phyloP scores from a whole-genome alignment of 2,113 vertebrate species.

The Mesocricetus auratus region DNA sequence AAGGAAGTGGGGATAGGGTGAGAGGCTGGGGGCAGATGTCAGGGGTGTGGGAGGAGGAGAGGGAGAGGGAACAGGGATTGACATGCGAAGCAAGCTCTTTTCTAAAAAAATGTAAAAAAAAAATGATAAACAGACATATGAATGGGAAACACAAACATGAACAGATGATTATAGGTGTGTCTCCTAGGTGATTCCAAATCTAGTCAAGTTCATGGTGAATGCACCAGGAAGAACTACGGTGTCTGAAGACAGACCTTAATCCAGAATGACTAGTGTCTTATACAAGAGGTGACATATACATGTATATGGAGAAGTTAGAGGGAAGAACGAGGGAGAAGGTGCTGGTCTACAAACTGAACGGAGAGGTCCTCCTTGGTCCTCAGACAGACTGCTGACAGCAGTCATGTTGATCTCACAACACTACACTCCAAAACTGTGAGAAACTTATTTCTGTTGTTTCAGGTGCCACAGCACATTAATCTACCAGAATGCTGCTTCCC shows the following conservation, averaged over 20 bases:
- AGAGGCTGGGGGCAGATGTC: no score
- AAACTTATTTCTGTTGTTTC: neutral
- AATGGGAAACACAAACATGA: neutral
- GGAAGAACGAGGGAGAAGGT: neutral
- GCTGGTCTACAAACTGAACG: neutral
- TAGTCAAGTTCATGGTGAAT: neutral
- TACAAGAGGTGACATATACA: neutral
- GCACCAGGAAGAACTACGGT: neutral
- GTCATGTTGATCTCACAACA: neutral
- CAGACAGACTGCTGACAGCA: neutral
- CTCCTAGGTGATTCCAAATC: neutral
- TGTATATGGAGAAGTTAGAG: neutral
- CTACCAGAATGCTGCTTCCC: neutral
- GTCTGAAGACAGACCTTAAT: neutral
- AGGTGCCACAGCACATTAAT: neutral
- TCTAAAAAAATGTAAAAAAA: no score
- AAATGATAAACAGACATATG: neutral
- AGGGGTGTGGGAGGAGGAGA: no score
- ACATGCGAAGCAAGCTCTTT: no score
- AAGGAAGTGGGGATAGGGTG: no score
- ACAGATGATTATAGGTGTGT: neutral
- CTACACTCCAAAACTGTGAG: neutral
- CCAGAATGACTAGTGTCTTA: neutral
- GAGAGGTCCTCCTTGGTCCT: neutral
- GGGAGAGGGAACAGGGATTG: no score